phyloP scores from a whole-genome alignment of 2,113 vertebrate genomes.

The Cyphotilapia sp. region DNA sequence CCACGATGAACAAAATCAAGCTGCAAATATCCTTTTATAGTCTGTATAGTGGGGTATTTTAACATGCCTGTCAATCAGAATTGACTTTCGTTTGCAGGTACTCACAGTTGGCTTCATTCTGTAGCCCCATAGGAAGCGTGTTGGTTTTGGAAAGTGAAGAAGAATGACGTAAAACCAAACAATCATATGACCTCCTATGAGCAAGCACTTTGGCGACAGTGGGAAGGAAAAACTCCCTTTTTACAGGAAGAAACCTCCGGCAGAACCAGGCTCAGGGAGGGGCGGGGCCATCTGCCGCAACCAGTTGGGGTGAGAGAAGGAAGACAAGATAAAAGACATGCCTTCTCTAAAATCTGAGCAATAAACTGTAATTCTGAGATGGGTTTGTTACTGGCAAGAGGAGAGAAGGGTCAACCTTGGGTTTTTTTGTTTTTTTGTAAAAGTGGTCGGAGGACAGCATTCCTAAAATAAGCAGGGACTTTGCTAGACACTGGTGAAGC shows the following conservation, averaged over 20 bases:
- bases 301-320: accelerated
- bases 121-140: neutral
- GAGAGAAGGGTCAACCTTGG: neutral
- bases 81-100: neutral
- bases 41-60: neutral
- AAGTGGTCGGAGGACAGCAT: neutral
- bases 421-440: accelerated
- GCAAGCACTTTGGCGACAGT: neutral
- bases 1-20: neutral
- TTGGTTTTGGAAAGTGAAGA: neutral
- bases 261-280: neutral
- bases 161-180: neutral
- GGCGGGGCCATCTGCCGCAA: accelerated
- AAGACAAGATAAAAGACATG: accelerated
- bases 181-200: neutral
- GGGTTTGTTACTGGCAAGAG: neutral
- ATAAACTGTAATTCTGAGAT: neutral
- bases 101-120: neutral
- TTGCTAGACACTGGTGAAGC: neutral
- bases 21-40: neutral
- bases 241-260: accelerated
- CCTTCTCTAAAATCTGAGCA: neutral
- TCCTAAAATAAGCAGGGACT: neutral
- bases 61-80: neutral
- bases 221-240: neutral